These are phyloP conservation scores for Resseliella maxima DNA, from an alignment of 2,888 invertebrate species.

Conservation along the genomic window DNA sequence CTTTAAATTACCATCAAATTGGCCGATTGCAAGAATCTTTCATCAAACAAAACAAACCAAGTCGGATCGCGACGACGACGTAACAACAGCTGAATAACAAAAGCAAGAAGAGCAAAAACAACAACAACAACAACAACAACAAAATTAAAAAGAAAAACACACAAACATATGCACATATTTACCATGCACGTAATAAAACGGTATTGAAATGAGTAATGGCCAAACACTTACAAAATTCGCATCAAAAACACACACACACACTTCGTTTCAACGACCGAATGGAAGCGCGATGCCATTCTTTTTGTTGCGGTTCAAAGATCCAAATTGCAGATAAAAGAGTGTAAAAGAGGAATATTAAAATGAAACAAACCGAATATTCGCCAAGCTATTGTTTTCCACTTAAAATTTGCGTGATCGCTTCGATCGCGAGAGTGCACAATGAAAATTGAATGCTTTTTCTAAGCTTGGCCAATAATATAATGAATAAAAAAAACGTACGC, in stretches of 20 bases:
- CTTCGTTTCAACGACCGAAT: neutral
- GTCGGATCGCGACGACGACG: neutral
- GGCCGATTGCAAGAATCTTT: slow-evolving; percentile 46
- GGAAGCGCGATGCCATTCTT: slow-evolving; percentile 6
- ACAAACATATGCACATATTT: neutral
- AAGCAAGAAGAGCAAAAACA: neutral
- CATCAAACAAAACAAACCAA: neutral
- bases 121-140: neutral
- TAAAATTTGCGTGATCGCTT: slow-evolving; percentile 49
- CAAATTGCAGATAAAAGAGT: neutral
- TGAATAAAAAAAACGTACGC: neutral
- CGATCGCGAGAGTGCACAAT: slow-evolving; percentile 15
- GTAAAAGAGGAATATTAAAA: neutral
- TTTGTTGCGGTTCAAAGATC: neutral
- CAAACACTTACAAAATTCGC: slow-evolving; percentile 20
- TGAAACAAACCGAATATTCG: neutral
- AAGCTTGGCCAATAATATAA: neutral
- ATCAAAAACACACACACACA: neutral
- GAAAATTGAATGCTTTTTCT: neutral
- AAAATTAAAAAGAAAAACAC: neutral
- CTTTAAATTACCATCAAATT: slow-evolving; percentile 53
- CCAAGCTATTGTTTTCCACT: slow-evolving; percentile 35
- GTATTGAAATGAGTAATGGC: slow-evolving; percentile 45
- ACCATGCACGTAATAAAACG: neutral
- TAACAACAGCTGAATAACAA: neutral